These are phyloP conservation scores for Gymnocypris eckloni DNA, from an alignment of 2,797 vertebrate genomes.

Conservation along the genomic window DNA sequence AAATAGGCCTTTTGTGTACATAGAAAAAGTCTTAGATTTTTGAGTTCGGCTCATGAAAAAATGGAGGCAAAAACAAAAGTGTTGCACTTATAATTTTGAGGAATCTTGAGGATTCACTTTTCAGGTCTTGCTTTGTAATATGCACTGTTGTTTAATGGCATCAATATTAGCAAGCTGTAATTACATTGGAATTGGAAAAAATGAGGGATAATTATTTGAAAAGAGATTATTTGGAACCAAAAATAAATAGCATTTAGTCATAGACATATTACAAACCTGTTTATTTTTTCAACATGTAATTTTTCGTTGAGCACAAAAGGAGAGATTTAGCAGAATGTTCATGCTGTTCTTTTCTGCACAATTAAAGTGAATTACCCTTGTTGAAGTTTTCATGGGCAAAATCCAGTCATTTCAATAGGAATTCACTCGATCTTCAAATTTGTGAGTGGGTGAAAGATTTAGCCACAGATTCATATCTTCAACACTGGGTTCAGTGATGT, in stretches of 20 bases:
- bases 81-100: no score
- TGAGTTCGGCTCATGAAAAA: no score
- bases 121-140: constrained; percentile 14
- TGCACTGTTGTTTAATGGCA: constrained; percentile 12
- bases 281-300: not conserved
- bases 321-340: not conserved
- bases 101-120: not conserved
- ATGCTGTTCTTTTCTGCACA: not conserved
- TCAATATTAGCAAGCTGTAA: constrained; percentile 6
- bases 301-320: not conserved
- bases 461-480: no score
- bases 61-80: no score
- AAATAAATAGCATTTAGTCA: not conserved
- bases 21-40: no score
- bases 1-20: no score
- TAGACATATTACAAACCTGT: not conserved
- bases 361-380: not conserved
- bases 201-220: not conserved
- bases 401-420: not conserved
- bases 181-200: not conserved
- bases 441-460: not conserved
- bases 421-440: not conserved
- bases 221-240: not conserved
- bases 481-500: not conserved
- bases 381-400: not conserved